Evolutionary conservation across 1,140 invertebrate species (phyloP).

Genomic region (Metaphire vulgaris): DNA sequence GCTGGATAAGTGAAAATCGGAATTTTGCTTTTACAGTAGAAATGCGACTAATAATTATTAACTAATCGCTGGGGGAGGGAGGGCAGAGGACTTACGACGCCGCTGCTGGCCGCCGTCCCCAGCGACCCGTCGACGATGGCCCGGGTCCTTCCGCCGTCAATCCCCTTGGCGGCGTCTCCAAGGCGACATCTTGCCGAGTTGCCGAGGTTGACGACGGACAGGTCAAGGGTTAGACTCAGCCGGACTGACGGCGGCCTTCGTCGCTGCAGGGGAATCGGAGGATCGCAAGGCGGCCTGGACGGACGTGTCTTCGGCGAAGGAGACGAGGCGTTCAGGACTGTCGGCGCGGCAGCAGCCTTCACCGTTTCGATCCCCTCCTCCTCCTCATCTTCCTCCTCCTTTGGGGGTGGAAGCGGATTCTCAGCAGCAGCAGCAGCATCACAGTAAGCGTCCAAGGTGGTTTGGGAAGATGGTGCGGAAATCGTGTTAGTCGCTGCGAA

Average conservation of each 20-base stretch:
- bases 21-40: background rate
- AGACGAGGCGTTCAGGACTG: no score
- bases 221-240: constrained; percentile 28
- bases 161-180: background rate
- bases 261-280: constrained; percentile 25
- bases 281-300: constrained; percentile 7
- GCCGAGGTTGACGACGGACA: constrained; percentile 25
- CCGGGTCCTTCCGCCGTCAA: background rate
- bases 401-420: no score
- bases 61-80: no score
- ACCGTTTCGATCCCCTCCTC: no score
- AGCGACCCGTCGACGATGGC: background rate
- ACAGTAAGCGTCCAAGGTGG: no score
- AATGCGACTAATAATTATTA: background rate
- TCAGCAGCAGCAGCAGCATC: no score
- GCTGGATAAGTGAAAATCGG: background rate
- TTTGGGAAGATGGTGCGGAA: no score
- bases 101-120: constrained; percentile 25
- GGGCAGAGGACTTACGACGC: constrained; percentile 24
- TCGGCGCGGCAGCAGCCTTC: no score
- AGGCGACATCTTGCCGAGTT: background rate
- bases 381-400: no score
- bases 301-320: no score
- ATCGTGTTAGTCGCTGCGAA: no score
- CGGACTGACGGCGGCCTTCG: constrained; percentile 14